phyloP scores from a whole-genome alignment of 1,140 invertebrate genomes.

The Drosophila melanica region DNA sequence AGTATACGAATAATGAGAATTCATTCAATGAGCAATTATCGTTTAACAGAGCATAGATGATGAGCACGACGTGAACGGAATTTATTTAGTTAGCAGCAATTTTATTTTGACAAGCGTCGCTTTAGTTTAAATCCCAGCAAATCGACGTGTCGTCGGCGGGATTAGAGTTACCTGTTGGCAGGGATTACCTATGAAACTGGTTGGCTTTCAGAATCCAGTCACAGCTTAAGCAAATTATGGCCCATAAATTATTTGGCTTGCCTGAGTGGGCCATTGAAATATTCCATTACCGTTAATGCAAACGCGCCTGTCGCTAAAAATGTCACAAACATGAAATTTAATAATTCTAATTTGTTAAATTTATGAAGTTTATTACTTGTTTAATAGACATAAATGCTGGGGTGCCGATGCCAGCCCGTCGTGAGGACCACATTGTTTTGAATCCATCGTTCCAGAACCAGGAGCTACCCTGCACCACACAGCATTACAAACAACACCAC shows the following conservation, averaged over 20 bases:
- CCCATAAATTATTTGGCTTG: slow-evolving; percentile 27
- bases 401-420: slow-evolving; percentile 27
- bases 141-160: not conserved
- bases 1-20: slow-evolving; percentile 69
- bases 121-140: not conserved
- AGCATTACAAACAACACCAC: slow-evolving; percentile 7
- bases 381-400: slow-evolving; percentile 65
- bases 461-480: slow-evolving; percentile 24
- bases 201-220: slow-evolving; percentile 5
- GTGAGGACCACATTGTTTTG: slow-evolving; percentile 44
- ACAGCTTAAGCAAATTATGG: slow-evolving; percentile 24
- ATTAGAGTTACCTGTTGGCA: slow-evolving; percentile 31
- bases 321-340: slow-evolving; percentile 69
- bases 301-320: slow-evolving; percentile 37
- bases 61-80: slow-evolving; percentile 7
- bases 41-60: slow-evolving; percentile 24
- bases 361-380: slow-evolving; percentile 74
- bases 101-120: not conserved
- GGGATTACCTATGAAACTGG: slow-evolving; percentile 13
- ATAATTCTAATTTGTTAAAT: slow-evolving; percentile 75
- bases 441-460: slow-evolving; percentile 28
- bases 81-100: not conserved
- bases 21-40: slow-evolving; percentile 57
- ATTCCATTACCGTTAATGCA: slow-evolving; percentile 51
- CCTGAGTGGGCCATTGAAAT: slow-evolving; percentile 31